Base-by-base conservation (phyloP, 2,113 vertebrate species). In the Corvus cornix region DNA sequence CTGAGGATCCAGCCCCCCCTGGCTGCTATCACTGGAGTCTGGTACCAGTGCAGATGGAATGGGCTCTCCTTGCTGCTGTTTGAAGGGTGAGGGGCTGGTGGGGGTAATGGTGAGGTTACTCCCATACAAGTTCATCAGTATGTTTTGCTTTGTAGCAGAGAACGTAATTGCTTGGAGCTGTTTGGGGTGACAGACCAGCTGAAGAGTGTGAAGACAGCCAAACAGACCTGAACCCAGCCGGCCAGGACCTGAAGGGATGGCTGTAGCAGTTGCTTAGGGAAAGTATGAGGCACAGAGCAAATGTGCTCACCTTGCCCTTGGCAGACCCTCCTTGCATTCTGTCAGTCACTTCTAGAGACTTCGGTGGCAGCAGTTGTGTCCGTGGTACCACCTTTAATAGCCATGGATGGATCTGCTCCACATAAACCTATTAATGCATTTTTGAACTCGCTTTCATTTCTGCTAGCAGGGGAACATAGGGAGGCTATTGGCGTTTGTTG, bases 401-500 rank as follows among this genome's bases (percentile, higher is more conserved):
- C 73, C 39, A 30, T 23, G 30, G 43, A 8, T 67, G 52, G 43
- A 89, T 55, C 35, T 75, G 62, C 11, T 89, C 55, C 37, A 16
- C 3, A 1, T 49, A 51, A 67, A 68, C 15, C 16, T 72, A 72
- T 30, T 21, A 49, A 48, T 44, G 17, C 5, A 5, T 78, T 84
- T 95, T 64, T 87, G 15, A 87, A 27, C 18, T 85, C 2, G 0
- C 43, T 91, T 67, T 72, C 4, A 13, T 92, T 92, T 58, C 35
- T 83, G 49, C 13, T 8, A 18, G 58, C 27, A 21, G 8, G 43
- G 49, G 53, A 79, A 27, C 0, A 0, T 39, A 27, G 48, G 27
- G 43, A 67, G 10, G 11, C 41, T 87, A 1, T 44, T 2, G 2
- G 23, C 0, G 0, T 17, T 3, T 43, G 12, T 39, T 73, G 31